These are phyloP conservation scores for Sphenodon punctatus DNA, from an alignment of 2,797 vertebrate species.

Conservation along the genomic window DNA sequence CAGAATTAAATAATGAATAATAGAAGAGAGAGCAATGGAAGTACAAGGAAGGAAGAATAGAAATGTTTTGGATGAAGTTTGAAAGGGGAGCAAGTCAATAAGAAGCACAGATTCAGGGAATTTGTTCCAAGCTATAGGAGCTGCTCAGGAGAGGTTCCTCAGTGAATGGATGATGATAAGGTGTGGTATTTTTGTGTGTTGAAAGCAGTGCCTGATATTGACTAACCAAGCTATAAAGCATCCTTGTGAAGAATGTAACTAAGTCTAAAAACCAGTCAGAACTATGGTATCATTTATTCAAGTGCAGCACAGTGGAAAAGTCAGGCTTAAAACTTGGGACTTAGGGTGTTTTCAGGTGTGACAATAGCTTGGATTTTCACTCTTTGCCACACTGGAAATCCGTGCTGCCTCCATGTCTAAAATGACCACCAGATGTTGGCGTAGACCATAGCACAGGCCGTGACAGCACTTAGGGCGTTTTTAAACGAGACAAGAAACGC, in stretches of 20 bases:
- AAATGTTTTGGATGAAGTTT: background rate
- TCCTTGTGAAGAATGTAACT: background rate
- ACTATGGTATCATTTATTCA: background rate
- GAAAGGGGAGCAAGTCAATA: background rate
- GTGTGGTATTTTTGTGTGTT: conserved; percentile 35
- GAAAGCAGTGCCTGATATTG: background rate
- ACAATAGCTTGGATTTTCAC: no score
- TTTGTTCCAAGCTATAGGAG: background rate
- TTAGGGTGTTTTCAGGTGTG: no score
- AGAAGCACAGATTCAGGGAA: background rate
- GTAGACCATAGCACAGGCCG: no score
- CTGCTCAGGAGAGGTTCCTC: background rate
- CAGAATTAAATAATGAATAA: background rate
- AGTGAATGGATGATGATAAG: conserved; percentile 41
- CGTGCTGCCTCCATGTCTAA: no score
- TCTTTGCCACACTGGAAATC: no score
- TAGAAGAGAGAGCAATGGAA: background rate
- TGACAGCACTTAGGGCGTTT: no score
- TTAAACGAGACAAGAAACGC: no score
- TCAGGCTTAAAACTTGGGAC: background rate
- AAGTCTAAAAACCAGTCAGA: background rate
- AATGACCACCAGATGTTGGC: no score
- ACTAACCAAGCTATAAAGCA: background rate
- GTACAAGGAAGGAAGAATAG: background rate
- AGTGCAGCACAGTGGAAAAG: background rate